Conservation (phyloP, 2,888 invertebrate genomes). For the Drosophila lacicola region DNA sequence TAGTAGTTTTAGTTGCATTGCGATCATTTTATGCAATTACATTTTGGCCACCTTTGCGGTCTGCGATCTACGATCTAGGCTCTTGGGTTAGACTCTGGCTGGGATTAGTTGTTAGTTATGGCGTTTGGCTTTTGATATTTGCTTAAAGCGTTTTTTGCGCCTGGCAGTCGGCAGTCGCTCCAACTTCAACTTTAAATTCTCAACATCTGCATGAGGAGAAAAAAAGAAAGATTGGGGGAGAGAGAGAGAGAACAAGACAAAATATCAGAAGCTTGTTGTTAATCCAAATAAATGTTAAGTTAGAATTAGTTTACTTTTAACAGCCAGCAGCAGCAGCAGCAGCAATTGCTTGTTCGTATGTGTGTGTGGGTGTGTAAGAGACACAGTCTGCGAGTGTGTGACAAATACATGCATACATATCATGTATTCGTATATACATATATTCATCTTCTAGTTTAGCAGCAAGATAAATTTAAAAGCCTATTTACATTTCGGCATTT, state of each 20-base stretch:
- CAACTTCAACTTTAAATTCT: conserved; percentile 27
- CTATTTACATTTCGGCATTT: too few relatives aligned
- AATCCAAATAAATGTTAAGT: conserved; percentile 17
- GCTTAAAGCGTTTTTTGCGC: conserved; percentile 13
- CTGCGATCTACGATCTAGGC: conserved; percentile 1
- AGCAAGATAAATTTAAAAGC: too few relatives aligned
- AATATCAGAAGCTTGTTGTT: conserved; percentile 44
- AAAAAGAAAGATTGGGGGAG: conserved; percentile 26
- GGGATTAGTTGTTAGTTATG: conserved; percentile 26
- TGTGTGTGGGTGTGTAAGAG: conserved; percentile 3
- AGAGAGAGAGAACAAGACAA: conserved; percentile 51
- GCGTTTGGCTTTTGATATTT: conserved; percentile 6
- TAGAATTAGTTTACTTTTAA: conserved; percentile 13
- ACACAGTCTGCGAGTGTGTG: neutral
- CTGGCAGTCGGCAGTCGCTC: conserved; percentile 29
- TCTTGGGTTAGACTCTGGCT: conserved; percentile 17
- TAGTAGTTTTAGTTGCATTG: conserved; percentile 52
- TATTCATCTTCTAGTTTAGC: too few relatives aligned
- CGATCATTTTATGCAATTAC: conserved; percentile 39
- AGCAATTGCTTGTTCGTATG: conserved; percentile 16
- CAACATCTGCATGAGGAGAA: conserved; percentile 44
- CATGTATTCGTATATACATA: neutral
- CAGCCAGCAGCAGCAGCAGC: conserved; percentile 34
- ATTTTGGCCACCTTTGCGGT: conserved; percentile 22
- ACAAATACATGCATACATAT: neutral